Evolutionary conservation across 2,888 invertebrate species (phyloP).

Genomic region (Scrobipalpa atriplicella): DNA sequence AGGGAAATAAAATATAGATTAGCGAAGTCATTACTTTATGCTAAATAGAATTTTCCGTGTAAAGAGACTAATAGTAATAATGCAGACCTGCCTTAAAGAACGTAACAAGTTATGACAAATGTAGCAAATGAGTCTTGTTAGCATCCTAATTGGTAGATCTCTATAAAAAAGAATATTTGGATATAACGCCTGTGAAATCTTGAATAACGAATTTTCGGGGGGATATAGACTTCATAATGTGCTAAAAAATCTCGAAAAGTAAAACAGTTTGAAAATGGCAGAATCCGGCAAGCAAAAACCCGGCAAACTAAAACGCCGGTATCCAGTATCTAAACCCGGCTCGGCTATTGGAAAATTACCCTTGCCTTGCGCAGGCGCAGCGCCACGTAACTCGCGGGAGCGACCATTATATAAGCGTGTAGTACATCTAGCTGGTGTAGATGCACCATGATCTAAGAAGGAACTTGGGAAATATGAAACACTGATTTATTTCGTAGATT

Average conservation of each 20-base stretch:
- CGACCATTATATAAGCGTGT: slow-evolving; percentile 24
- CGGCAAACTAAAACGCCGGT: slow-evolving; percentile 1
- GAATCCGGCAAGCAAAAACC: neutral
- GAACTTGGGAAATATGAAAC: neutral
- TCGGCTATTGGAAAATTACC: slow-evolving; percentile 25
- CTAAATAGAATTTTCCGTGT: neutral
- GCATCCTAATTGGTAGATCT: no score
- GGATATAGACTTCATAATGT: no score
- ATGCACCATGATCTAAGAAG: neutral
- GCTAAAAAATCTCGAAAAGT: no score
- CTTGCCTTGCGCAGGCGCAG: slow-evolving; percentile 14
- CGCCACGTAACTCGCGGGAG: slow-evolving; percentile 17
- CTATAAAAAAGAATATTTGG: no score
- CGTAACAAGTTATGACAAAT: no score
- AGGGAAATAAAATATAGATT: slow-evolving; percentile 2
- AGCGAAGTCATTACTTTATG: slow-evolving; percentile 1
- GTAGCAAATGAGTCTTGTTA: no score
- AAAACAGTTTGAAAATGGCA: no score
- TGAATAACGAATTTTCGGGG: no score
- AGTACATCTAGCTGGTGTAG: neutral
- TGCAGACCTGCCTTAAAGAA: neutral
- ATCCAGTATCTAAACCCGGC: neutral
- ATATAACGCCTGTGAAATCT: no score
- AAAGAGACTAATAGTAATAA: neutral
- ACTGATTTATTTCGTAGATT: neutral